Base-by-base conservation (phyloP, 2,113 vertebrate species). In the Oreotrochilus melanogaster region DNA sequence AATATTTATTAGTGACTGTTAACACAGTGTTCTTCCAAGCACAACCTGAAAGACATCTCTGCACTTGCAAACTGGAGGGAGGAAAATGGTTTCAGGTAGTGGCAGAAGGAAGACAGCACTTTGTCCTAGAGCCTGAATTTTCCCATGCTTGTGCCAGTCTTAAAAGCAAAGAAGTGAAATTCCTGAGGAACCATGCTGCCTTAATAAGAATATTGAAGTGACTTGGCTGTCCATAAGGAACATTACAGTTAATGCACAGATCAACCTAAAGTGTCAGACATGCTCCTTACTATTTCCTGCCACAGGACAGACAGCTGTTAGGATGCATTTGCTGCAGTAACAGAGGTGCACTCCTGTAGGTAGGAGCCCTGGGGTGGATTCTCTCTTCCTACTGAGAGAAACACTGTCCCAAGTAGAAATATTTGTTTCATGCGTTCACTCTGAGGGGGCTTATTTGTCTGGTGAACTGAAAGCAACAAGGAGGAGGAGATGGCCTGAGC, bases 131-230 rank as follows among this genome's bases (percentile, higher is more conserved):
- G 72, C 48, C 83, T 87, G 53, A n/a, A 21, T 92, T 85, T 96
- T 90, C 70, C 95, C 70, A 61, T 84, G 89, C 85, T 65, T 95
- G 37, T 86, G 57, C 87, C 64, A 86, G 82, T 85, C 3, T 78
- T 11, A 78, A 91, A 95, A 91, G 85, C 87, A 93, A 85, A 75
- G 91, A 67, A 79, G 11, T 24, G 31, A 91, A 88, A 93, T 93
- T 97, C 95, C 92, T 92, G 93, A 95, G 86, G 15, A 43, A 47
- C 83, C 94, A 56, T 8, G 10, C 86, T 95, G 86, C 80, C 93
- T 67, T 95, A 75, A 90, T 96, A 91, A 79, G 78, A 47, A 78
- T 95, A 87, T 89, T 66, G 87, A 66, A 93, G 74, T 94, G 88
- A 84, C 93, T 75, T 94, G 79, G 78, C 93, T 50, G 42, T 62